These are phyloP conservation scores for Etheostoma nigrum DNA, from an alignment of 2,797 vertebrate species.

Conservation along the genomic window DNA sequence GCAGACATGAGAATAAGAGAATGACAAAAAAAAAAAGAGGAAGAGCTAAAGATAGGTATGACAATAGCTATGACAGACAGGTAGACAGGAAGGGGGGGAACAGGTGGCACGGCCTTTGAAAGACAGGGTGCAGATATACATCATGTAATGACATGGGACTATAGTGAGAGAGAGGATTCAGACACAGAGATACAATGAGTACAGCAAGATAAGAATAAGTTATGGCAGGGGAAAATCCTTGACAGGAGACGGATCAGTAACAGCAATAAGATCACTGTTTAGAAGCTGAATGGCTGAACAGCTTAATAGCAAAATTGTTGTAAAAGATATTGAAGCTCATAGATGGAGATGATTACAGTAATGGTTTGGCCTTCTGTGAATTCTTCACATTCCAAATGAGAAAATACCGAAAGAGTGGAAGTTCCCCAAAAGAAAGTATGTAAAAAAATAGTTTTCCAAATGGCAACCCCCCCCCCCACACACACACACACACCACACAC, in stretches of 20 bases:
- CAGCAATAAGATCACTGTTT: conserved; percentile 31
- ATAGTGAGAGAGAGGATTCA: conserved; percentile 40
- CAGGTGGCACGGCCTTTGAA: conserved; percentile 38
- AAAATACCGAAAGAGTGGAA: conserved; percentile 58
- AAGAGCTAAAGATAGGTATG: conserved; percentile 14
- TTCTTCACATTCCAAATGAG: conserved; percentile 55
- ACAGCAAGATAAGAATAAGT: conserved; percentile 48
- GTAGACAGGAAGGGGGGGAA: conserved; percentile 38
- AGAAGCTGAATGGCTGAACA: conserved; percentile 30
- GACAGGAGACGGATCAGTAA: conserved; percentile 33
- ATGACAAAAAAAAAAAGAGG: conserved; percentile 1
- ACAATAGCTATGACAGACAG: conserved; percentile 23
- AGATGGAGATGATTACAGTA: conserved; percentile 33
- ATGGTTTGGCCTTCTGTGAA: conserved; percentile 37
- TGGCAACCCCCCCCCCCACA: background rate
- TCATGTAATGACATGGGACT: conserved; percentile 47
- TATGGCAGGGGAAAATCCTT: conserved; percentile 41
- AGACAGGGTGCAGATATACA: conserved; percentile 36
- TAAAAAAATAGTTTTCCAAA: conserved; percentile 25
- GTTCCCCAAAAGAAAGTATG: conserved; percentile 37
- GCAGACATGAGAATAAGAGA: conserved; percentile 33
- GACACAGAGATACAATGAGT: conserved; percentile 31
- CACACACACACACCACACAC: conserved; percentile 3
- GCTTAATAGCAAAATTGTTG: conserved; percentile 15
- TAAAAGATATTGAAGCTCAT: conserved; percentile 34